Conservation (phyloP, 2,888 invertebrate genomes). For the Desoria tigrina region DNA sequence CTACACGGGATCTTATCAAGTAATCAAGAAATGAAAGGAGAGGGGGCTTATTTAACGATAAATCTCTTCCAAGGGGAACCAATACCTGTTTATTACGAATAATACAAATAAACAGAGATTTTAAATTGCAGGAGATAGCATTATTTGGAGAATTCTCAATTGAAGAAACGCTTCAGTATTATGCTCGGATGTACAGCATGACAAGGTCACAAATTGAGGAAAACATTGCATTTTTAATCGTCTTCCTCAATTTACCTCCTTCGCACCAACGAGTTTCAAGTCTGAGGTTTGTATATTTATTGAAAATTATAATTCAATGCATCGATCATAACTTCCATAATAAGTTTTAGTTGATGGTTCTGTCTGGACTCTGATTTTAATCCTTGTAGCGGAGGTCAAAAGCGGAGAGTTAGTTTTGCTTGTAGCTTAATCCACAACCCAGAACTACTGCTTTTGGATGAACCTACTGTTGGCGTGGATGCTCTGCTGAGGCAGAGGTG, state of each 20-base stretch:
- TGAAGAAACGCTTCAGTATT: slow-evolving; percentile 63
- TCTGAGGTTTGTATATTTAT: slow-evolving; percentile 62
- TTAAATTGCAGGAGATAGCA: slow-evolving; percentile 74
- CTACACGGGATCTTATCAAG: no score
- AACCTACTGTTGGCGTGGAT: slow-evolving; percentile 85
- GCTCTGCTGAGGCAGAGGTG: slow-evolving; percentile 82
- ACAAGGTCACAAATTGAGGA: slow-evolving; percentile 27
- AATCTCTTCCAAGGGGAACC: no score
- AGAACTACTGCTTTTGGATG: slow-evolving; percentile 75
- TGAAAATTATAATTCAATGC: no score
- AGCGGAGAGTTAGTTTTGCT: slow-evolving; percentile 58
- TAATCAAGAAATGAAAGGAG: no score
- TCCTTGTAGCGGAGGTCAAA: slow-evolving; percentile 58
- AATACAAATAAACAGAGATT: slow-evolving; percentile 18
- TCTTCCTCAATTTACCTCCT: slow-evolving; percentile 37
- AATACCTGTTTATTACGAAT: neutral
- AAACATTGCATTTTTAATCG: slow-evolving; percentile 37
- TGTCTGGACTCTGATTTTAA: no score
- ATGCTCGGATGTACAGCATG: slow-evolving; percentile 45
- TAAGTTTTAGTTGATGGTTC: neutral
- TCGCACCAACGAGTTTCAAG: slow-evolving; percentile 34
- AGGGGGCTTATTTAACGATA: no score
- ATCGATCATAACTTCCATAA: neutral
- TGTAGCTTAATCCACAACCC: slow-evolving; percentile 58
- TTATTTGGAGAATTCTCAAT: slow-evolving; percentile 89